Base-by-base conservation (phyloP, 2,888 invertebrate genomes). In the Nemurella pictetii region DNA sequence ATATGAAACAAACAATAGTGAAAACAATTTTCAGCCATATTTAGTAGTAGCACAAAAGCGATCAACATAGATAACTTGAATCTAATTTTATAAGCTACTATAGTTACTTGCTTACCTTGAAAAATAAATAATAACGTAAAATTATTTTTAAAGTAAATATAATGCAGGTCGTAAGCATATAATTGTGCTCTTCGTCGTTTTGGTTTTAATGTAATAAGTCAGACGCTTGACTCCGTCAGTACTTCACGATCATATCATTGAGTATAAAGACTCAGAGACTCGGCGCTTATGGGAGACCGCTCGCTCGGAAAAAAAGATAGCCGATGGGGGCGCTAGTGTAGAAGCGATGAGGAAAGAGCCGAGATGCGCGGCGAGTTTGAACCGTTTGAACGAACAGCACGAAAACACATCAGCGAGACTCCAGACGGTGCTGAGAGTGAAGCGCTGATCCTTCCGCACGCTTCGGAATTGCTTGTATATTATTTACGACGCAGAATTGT, bases 61-160 rank as follows among this genome's bases (percentile, higher is more conserved):
- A 75, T 75, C 75, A 75, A 75, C 27, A 27, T 26, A 75, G 28
- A 25, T n/a, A 2, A 75, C 26, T 26, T 55, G 1, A 7, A 55
- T 55, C 9, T 55, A 55, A 84, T 88, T 87, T 87, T 86, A 85
- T 83, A 87, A 87, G 83, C 86, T 85, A 87, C 87, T 86, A 73
- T 72, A 80, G 82, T 83, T 86, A 86, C 87, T 87, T 88, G n/a
- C n/a, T n/a, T n/a, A n/a, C n/a, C n/a, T 86, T 88, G 87, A 88
- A 88, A 89, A 88, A 89, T 87, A 88, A 89, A 89, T 89, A 89
- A 89, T 88, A 89, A 88, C 30, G 15, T 12, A 55, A 7, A 55
- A 15, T 20, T 55, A 20, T 55, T 55, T 55, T 55, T 55, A 15
- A 55, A 55, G 55, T 55, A 7, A 55, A 15, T 3, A 55, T 2